Evolutionary conservation across 1,140 invertebrate genomes (phyloP), one percentile per base, ranked within the genome.

Genomic region (Xylocopa sonorina): DNA sequence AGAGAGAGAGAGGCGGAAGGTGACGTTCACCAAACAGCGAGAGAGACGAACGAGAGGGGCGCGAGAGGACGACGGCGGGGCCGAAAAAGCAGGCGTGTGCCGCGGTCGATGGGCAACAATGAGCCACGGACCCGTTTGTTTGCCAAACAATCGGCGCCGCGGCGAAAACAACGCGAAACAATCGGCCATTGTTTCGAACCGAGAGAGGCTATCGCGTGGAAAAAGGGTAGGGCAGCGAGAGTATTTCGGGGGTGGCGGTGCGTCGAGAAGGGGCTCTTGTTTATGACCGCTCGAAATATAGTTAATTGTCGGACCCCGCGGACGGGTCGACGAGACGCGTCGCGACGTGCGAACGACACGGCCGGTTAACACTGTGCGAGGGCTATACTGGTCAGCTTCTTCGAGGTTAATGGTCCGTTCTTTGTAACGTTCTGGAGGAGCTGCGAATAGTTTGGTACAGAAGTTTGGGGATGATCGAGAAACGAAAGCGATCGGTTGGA

Each of bases 101-200:
- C 82, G 55, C 48, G 46, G 38, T 38, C 66, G 66, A 64, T 29
- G 53, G 79, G 46, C 41, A 74, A 81, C 81, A 81, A 84, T 84
- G 67, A 80, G 58, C 77, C 46, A 62, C 67, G 66, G 63, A 24
- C 48, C n/a, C 79, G 63, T 85, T 83, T 84, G 83, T 86, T 87
- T 87, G 85, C 64, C 84, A 89, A 88, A 88, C 85, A 88, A 88
- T 87, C 81, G 78, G 32, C 64, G 57, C 46, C 58, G 75, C 50
- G 62, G 57, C 60, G 79, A 81, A 82, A 86, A 87, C 75, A 79
- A 85, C 62, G 73, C 58, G 69, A 57, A 78, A 81, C 81, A 84
- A 88, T 85, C 71, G 77, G 27, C 53, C 38, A 64, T 81, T 79
- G 76, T 78, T 74, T 82, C 32, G 48, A 34, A 3, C 21, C 24